Evolutionary conservation across 2,888 invertebrate species (phyloP), one percentile per base, ranked within the genome.

Genomic region (Antheraea yamamai): DNA sequence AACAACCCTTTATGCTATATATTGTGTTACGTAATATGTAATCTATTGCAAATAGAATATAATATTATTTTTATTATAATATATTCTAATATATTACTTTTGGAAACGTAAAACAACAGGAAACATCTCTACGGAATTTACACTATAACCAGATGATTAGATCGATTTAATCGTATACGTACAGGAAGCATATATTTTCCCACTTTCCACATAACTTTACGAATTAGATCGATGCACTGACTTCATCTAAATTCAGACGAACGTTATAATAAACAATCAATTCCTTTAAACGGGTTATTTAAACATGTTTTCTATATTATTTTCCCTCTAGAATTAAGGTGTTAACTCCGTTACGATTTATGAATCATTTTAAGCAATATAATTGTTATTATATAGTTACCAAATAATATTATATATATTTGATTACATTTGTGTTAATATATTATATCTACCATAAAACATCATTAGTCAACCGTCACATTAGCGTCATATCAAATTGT

Each of bases 391-490:
- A 64, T 23, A 55, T 58, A 23, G 8, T 10, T 58, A 61, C 61
- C 10, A 61, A n/a, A 61, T 23, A 23, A 61, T 61, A 61, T 23
- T 23, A 8, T 23, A 23, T 23, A 23, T 47, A 55, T 47, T 58
- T 75, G 73, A 58, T 70, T 78, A 78, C 73, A 74, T 76, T 75
- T 39, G 76, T 71, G 73, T 73, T 58, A 75, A 76, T 76, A 75
- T 77, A 80, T 80, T 81, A 80, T 80, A 75, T 76, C 52, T 58
- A 64, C 74, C 74, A 71, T 77, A 79, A 78, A 80, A 80, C 70
- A 78, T 79, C 77, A 82, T 82, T 81, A 81, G 78, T 72, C 77
- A 80, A 81, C 80, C 83, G 83, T 82, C 85, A 83, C 77, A 82
- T 82, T 79, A 77, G 35, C 79, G 77, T 82, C 80, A 80, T 80